phyloP scores from a whole-genome alignment of 2,797 vertebrate species.

The Scolopax rusticola region DNA sequence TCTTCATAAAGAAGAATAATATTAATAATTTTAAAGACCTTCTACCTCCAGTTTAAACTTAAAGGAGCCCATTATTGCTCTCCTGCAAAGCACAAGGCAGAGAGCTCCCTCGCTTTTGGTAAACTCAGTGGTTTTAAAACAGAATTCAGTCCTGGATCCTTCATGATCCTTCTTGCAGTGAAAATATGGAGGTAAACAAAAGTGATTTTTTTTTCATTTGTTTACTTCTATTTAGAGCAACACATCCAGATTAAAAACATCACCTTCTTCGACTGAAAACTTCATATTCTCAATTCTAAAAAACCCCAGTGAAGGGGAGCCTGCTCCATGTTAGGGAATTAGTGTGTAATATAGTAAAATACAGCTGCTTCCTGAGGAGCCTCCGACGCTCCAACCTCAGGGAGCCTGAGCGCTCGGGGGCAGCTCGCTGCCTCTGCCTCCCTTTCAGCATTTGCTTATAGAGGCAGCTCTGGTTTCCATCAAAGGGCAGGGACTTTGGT shows the following conservation, averaged over 20 bases:
- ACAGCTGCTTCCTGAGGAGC: neutral
- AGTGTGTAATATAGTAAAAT: neutral
- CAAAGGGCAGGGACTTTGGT: slow-evolving; percentile 33
- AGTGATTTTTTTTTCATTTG: neutral
- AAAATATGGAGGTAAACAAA: neutral
- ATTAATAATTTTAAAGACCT: slow-evolving; percentile 49
- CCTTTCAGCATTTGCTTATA: slow-evolving; percentile 1
- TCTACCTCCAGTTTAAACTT: slow-evolving; percentile 21
- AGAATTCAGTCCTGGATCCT: neutral
- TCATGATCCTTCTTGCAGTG: neutral
- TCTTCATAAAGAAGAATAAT: slow-evolving; percentile 44
- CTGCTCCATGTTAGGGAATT: neutral
- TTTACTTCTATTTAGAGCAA: neutral
- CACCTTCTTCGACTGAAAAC: neutral
- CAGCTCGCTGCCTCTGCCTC: slow-evolving; percentile 18
- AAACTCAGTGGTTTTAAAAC: neutral
- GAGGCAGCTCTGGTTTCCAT: slow-evolving; percentile 54
- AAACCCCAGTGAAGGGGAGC: neutral
- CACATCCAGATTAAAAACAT: neutral
- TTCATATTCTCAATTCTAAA: neutral
- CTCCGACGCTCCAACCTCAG: neutral
- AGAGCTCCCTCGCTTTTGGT: neutral
- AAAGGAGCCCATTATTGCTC: slow-evolving; percentile 34
- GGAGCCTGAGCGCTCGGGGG: neutral
- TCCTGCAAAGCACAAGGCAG: neutral